Conservation (phyloP, 2,113 vertebrate species). For the Bungarus multicinctus region DNA sequence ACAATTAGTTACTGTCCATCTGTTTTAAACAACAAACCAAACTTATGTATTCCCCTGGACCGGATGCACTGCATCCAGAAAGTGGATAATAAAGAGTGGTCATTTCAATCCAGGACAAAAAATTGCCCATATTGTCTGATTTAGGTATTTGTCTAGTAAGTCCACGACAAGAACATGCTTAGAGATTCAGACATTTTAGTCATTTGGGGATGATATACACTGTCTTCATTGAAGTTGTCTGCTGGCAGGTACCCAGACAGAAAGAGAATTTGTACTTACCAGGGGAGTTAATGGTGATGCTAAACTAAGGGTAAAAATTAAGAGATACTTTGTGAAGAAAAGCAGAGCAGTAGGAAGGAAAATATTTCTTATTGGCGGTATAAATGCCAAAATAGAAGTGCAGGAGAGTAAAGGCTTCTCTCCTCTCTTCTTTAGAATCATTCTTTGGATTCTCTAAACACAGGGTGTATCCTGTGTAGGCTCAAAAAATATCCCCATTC, state of each 20-base stretch:
- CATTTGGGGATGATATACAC: neutral
- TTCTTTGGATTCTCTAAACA: neutral
- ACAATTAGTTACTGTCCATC: neutral
- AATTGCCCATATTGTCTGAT: slow-evolving; percentile 1
- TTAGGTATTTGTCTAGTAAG: slow-evolving; percentile 29
- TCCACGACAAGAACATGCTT: slow-evolving; percentile 1
- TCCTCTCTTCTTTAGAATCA: neutral
- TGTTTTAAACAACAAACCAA: neutral
- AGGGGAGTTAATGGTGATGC: neutral
- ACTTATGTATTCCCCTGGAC: neutral
- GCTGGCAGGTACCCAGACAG: neutral
- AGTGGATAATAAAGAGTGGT: neutral
- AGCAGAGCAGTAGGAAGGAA: neutral
- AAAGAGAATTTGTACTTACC: neutral
- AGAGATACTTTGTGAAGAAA: neutral
- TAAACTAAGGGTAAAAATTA: neutral
- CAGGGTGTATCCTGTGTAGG: neutral
- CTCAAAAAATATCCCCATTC: neutral
- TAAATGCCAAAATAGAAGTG: neutral
- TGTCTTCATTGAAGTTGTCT: neutral
- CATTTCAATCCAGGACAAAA: slow-evolving; percentile 55
- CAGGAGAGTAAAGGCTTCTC: neutral
- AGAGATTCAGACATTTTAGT: neutral
- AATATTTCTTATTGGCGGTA: neutral
- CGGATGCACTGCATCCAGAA: neutral